These are phyloP conservation scores for Taenaris catops DNA, from an alignment of 2,888 invertebrate species.

Conservation along the genomic window DNA sequence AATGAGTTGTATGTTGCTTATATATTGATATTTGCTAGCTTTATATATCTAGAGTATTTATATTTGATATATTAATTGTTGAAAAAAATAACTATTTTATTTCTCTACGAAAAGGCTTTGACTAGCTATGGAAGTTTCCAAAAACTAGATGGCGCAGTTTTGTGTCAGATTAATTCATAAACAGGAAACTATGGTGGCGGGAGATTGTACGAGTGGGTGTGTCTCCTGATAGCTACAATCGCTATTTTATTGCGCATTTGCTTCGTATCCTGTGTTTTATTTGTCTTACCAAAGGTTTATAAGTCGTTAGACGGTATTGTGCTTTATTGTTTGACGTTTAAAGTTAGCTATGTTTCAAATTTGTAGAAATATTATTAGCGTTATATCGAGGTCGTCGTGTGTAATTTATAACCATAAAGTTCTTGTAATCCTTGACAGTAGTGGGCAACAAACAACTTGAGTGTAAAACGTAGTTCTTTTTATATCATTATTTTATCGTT, in stretches of 20 bases:
- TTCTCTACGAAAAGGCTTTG: too few relatives aligned
- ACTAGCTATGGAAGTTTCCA: too few relatives aligned
- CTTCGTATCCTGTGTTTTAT: conserved; percentile 31
- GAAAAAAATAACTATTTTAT: too few relatives aligned
- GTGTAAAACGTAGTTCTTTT: too few relatives aligned
- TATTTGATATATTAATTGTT: too few relatives aligned
- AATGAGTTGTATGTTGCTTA: too few relatives aligned
- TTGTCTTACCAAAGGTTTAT: conserved; percentile 4
- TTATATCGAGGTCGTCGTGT: conserved; percentile 47
- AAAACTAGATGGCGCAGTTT: neutral
- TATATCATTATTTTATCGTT: conserved; percentile 3
- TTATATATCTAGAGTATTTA: too few relatives aligned
- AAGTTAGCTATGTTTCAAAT: conserved; percentile 7
- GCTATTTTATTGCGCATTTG: conserved; percentile 56
- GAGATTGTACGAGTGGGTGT: conserved; percentile 58
- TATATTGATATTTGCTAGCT: too few relatives aligned
- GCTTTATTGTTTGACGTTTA: conserved; percentile 6
- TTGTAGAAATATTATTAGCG: conserved; percentile 7
- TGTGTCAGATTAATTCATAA: conserved; percentile 29
- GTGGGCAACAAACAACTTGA: too few relatives aligned
- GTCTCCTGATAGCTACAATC: conserved; percentile 51
- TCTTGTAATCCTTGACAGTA: neutral
- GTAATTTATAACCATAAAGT: conserved; percentile 31
- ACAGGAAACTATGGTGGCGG: conserved; percentile 60
- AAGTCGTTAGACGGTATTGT: conserved; percentile 9